A percentile compares a stretch with the other conserved stretches of the same genome.
Evolutionary conservation across 2,888 invertebrate species (phyloP).

Genomic region (Melieria crassipennis): DNA sequence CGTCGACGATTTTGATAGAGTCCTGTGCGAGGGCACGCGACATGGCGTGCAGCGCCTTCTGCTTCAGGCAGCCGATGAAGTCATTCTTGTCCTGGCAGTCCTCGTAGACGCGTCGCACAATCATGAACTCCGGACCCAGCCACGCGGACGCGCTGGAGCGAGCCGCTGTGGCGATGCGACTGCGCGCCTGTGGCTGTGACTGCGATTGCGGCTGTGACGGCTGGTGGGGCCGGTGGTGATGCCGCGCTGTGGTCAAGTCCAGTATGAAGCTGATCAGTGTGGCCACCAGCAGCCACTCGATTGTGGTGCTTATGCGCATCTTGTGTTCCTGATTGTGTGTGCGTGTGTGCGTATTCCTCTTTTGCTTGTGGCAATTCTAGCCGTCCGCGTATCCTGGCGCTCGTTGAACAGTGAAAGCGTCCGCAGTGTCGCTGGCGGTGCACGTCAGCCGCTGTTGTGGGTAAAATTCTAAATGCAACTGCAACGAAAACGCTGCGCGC

Average conservation of each 20-base stretch:
- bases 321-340: neutral
- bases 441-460: neutral
- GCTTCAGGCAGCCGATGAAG: conserved; percentile 71
- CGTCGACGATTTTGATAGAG: conserved; percentile 72
- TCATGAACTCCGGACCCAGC: conserved; percentile 69
- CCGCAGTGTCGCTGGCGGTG: neutral
- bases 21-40: conserved; percentile 72
- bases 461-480: conserved; percentile 53
- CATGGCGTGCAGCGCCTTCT: conserved; percentile 71
- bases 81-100: conserved; percentile 73
- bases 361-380: no score
- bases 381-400: no score
- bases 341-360: neutral
- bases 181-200: conserved; percentile 19
- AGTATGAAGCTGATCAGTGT: conserved; percentile 27
- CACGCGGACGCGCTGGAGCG: conserved; percentile 37
- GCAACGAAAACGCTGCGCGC: conserved; percentile 54
- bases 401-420: conserved; percentile 3
- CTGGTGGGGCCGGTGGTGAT: conserved; percentile 14
- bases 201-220: conserved; percentile 12
- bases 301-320: conserved; percentile 20
- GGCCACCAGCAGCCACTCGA: conserved; percentile 28
- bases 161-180: conserved; percentile 21
- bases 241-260: conserved; percentile 16
- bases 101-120: conserved; percentile 72